These are phyloP conservation scores for Archivesica marissinica DNA, from an alignment of 1,140 invertebrate genomes.

Conservation along the genomic window DNA sequence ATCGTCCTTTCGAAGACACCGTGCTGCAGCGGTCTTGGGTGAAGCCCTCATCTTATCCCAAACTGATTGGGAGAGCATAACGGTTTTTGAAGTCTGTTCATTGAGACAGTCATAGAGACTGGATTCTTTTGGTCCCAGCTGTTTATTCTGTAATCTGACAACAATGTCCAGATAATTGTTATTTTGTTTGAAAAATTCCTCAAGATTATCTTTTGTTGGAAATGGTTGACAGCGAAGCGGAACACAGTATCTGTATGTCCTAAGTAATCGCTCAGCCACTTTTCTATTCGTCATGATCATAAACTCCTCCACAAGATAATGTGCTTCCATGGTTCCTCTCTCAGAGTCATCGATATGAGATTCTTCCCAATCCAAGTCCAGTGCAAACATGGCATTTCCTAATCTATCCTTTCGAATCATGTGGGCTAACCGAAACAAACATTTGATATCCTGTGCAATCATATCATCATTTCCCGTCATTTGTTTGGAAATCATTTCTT, in stretches of 20 bases:
- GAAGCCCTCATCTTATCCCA: constrained; percentile 91
- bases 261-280: constrained; percentile 64
- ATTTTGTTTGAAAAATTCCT: constrained; percentile 64
- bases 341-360: constrained; percentile 42
- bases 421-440: constrained; percentile 60
- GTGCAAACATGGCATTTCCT: constrained; percentile 45
- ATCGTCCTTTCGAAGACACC: constrained; percentile 91
- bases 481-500: constrained; percentile 57
- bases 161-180: constrained; percentile 58
- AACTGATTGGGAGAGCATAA: constrained; percentile 51
- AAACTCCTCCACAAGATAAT: constrained; percentile 74
- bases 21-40: constrained; percentile 89
- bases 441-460: constrained; percentile 41
- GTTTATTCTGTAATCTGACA: constrained; percentile 56
- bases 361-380: constrained; percentile 60
- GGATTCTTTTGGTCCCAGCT: not conserved
- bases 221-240: constrained; percentile 68
- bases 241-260: constrained; percentile 50
- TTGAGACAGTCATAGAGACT: not conserved
- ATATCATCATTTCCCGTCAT: not conserved
- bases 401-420: constrained; percentile 63
- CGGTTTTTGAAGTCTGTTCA: not conserved
- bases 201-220: constrained; percentile 63
- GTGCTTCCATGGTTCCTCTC: constrained; percentile 67
- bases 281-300: constrained; percentile 72